phyloP scores from a whole-genome alignment of 2,113 vertebrate species.

The Cyprinus carpio region DNA sequence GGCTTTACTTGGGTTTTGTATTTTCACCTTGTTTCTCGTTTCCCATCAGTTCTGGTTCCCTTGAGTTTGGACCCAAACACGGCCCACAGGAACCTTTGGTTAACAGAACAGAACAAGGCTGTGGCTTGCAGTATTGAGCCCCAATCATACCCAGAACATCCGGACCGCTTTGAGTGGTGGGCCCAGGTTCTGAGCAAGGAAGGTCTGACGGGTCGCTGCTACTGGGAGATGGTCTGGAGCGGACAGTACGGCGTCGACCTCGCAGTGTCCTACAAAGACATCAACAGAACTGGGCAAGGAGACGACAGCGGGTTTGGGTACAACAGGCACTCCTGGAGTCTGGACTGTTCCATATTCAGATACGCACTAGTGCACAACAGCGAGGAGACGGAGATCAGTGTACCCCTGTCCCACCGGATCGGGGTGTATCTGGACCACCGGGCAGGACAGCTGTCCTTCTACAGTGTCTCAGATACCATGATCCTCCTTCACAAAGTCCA shows the following conservation, averaged over 20 bases:
- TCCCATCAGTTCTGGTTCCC: conserved; percentile 37
- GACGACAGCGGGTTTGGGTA: conserved; percentile 48
- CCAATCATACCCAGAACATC: conserved; percentile 29
- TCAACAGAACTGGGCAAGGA: conserved; percentile 19
- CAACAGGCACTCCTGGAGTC: conserved; percentile 49
- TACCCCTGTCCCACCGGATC: conserved; percentile 23
- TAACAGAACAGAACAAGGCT: conserved; percentile 14
- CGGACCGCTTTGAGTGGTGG: conserved; percentile 45
- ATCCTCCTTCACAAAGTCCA: conserved; percentile 43
- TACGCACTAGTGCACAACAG: conserved; percentile 29
- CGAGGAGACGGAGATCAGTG: neutral
- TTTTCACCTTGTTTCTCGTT: neutral
- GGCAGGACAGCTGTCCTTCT: conserved; percentile 47
- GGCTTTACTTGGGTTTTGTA: neutral
- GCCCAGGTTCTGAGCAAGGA: conserved; percentile 40
- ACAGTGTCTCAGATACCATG: conserved; percentile 43
- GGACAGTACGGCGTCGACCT: conserved; percentile 35
- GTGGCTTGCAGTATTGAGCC: conserved; percentile 1
- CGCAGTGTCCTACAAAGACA: conserved; percentile 40
- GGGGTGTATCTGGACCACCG: conserved; percentile 51
- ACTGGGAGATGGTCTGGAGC: conserved; percentile 44
- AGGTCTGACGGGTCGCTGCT: conserved; percentile 18
- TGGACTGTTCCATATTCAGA: conserved; percentile 41
- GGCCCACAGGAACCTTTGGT: conserved; percentile 25
- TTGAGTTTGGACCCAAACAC: conserved; percentile 37